Evolutionary conservation across 2,113 vertebrate genomes (phyloP).

Genomic region (Poicephalus gulielmi): DNA sequence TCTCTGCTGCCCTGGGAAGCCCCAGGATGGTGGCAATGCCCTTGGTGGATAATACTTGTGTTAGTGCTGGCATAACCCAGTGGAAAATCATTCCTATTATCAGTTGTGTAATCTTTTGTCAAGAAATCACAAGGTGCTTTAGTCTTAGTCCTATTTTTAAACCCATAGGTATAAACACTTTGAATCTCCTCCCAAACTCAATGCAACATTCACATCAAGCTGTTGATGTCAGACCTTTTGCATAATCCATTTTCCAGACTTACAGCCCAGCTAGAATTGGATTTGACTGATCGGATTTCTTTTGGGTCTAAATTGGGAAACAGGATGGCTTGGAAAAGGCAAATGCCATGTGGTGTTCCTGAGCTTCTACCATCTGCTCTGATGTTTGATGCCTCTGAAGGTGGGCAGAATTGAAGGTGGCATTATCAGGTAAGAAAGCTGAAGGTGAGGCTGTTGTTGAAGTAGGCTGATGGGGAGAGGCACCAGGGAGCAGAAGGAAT

Average conservation of each 20-base stretch:
- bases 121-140: neutral
- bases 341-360: neutral
- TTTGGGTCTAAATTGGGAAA: conserved; percentile 19
- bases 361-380: neutral
- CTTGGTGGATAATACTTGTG: rapidly evolving
- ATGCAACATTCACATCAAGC: neutral
- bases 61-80: neutral
- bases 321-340: neutral
- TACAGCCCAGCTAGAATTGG: conserved; percentile 26
- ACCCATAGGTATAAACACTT: neutral
- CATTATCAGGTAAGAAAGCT: neutral
- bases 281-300: conserved; percentile 66
- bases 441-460: neutral
- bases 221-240: neutral
- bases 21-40: rapidly evolving
- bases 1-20: neutral
- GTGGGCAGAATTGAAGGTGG: neutral
- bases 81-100: neutral
- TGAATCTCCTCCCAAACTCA: neutral
- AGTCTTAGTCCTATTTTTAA: neutral
- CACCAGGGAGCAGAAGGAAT: neutral
- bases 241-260: conserved; percentile 52
- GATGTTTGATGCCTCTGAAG: neutral
- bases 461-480: neutral
- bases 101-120: neutral